A percentile compares a stretch with the other conserved stretches of the same genome.
Conservation (phyloP, 2,888 invertebrate genomes). For the Nephrotoma guestfalica region DNA sequence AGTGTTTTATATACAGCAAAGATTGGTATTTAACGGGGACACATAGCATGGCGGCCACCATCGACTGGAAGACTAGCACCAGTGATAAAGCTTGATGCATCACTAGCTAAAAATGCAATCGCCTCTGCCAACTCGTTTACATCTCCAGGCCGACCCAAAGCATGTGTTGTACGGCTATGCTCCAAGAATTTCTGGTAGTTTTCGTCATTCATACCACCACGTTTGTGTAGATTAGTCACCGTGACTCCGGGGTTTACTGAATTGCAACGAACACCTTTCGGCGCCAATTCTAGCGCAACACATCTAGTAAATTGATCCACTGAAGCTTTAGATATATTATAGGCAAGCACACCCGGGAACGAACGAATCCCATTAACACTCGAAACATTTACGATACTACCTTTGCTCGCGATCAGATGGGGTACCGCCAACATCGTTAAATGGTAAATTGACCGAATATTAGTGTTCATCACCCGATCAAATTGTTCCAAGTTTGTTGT, state of each 20-base stretch:
- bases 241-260: constrained; percentile 85
- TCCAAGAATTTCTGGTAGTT: constrained; percentile 75
- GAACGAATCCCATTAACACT: constrained; percentile 85
- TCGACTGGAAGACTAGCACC: constrained; percentile 82
- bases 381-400: constrained; percentile 91
- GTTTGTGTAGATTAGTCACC: constrained; percentile 72
- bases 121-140: constrained; percentile 77
- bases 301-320: constrained; percentile 92
- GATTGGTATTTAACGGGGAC: constrained; percentile 52
- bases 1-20: background rate
- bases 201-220: constrained; percentile 71
- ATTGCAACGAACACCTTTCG: constrained; percentile 76
- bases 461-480: constrained; percentile 79
- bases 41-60: constrained; percentile 89
- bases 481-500: constrained; percentile 73
- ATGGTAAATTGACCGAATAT: constrained; percentile 69
- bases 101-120: constrained; percentile 85
- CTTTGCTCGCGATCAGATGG: constrained; percentile 65
- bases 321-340: constrained; percentile 85
- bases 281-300: constrained; percentile 71
- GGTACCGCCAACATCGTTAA: constrained; percentile 80
- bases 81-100: constrained; percentile 78
- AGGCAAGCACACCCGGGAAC: constrained; percentile 80
- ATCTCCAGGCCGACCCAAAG: constrained; percentile 73
- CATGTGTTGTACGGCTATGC: constrained; percentile 75